phyloP scores from a whole-genome alignment of 2,888 invertebrate species.

The Lasioglossum leucozonium region DNA sequence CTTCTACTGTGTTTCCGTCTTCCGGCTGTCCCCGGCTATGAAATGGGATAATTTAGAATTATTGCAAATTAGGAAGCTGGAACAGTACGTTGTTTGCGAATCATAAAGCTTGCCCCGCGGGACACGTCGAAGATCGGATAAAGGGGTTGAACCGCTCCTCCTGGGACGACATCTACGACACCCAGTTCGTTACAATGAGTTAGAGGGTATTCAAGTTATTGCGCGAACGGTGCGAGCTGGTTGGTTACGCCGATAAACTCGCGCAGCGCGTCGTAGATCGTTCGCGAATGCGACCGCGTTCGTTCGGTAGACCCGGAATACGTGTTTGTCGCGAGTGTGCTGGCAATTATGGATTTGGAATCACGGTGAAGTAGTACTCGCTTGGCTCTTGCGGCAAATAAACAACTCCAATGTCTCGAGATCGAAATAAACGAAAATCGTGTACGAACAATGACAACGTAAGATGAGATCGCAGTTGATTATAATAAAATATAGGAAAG shows the following conservation, averaged over 20 bases:
- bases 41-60: slow-evolving; percentile 80
- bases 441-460: too few species aligned
- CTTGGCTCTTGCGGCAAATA: too few species aligned
- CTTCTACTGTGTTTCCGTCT: slow-evolving; percentile 67
- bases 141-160: slow-evolving; percentile 52
- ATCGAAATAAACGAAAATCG: too few species aligned
- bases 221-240: background rate
- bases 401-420: too few species aligned
- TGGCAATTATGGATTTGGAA: background rate
- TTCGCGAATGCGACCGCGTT: background rate
- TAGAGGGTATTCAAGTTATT: slow-evolving; percentile 41
- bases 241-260: background rate
- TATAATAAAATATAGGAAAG: background rate
- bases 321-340: background rate
- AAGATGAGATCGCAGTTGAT: too few species aligned
- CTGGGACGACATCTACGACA: slow-evolving; percentile 44
- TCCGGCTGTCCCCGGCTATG: slow-evolving; percentile 68
- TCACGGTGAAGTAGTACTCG: too few species aligned
- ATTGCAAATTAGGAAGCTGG: slow-evolving; percentile 77
- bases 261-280: background rate
- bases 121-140: slow-evolving; percentile 67
- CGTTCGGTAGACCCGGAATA: background rate
- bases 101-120: slow-evolving; percentile 73
- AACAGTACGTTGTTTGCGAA: slow-evolving; percentile 74
- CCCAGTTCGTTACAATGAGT: slow-evolving; percentile 24